These are phyloP conservation scores for Lasius fuliginosus DNA, from an alignment of 2,888 invertebrate species.

Conservation along the genomic window DNA sequence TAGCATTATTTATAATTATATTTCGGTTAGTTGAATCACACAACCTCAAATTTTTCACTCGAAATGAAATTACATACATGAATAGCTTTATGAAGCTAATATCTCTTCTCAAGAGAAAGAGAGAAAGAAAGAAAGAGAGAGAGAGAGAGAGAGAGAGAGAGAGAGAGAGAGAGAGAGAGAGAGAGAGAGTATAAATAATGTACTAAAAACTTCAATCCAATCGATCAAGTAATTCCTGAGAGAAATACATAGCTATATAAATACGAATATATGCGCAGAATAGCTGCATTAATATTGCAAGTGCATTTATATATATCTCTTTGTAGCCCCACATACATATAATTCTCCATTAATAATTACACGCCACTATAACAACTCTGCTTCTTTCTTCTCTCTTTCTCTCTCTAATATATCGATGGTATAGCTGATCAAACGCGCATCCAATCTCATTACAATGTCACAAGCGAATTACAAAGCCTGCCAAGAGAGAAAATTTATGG, in stretches of 20 bases:
- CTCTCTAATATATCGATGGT: slow-evolving; percentile 34
- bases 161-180: too few relatives aligned
- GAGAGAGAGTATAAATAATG: slow-evolving; percentile 2
- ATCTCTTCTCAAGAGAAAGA: not conserved
- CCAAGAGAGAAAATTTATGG: slow-evolving; percentile 35
- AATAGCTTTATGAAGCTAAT: slow-evolving; percentile 12
- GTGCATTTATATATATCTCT: slow-evolving; percentile 34
- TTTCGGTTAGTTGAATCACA: not conserved
- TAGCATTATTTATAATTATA: slow-evolving; percentile 14
- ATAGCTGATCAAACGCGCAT: slow-evolving; percentile 36
- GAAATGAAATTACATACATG: slow-evolving; percentile 18
- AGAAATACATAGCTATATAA: slow-evolving; percentile 42
- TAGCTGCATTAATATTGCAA: slow-evolving; percentile 30
- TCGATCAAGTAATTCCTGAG: not conserved
- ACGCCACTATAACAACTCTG: not conserved
- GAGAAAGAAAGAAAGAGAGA: too few relatives aligned
- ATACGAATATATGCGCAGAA: not conserved
- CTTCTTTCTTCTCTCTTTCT: not conserved
- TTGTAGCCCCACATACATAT: slow-evolving; percentile 13
- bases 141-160: too few relatives aligned
- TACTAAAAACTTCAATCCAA: slow-evolving; percentile 28
- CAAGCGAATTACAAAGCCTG: slow-evolving; percentile 34
- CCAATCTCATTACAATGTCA: slow-evolving; percentile 46
- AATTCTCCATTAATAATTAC: slow-evolving; percentile 42
- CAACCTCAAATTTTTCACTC: not conserved